Evolutionary conservation across 2,888 invertebrate genomes (phyloP).

Genomic region (Epistrophella euchroma): DNA sequence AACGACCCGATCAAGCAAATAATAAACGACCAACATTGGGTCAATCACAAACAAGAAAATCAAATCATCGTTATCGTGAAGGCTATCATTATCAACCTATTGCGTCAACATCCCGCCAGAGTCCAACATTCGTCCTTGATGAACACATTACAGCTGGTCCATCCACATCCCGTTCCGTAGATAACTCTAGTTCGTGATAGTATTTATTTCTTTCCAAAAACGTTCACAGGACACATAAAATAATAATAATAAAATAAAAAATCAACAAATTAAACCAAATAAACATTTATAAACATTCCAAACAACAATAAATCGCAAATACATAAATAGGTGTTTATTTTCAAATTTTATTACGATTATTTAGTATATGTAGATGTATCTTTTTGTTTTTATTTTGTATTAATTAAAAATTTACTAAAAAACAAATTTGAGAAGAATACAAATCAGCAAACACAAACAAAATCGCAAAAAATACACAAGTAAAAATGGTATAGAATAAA

Average conservation of each 20-base stretch:
- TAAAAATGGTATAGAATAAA: slow-evolving; percentile 64
- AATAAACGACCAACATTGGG: slow-evolving; percentile 84
- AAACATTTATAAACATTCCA: slow-evolving; percentile 59
- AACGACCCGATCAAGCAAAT: slow-evolving; percentile 84
- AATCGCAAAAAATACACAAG: slow-evolving; percentile 65
- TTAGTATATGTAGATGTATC: slow-evolving; percentile 1
- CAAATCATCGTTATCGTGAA: slow-evolving; percentile 84
- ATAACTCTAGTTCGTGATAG: slow-evolving; percentile 85
- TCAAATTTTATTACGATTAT: slow-evolving; percentile 30
- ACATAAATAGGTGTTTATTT: slow-evolving; percentile 59
- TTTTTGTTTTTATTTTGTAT: slow-evolving; percentile 15
- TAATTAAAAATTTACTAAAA: slow-evolving; percentile 23
- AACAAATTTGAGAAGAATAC: slow-evolving; percentile 75
- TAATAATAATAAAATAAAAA: slow-evolving; percentile 78
- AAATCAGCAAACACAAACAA: slow-evolving; percentile 69
- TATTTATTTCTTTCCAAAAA: slow-evolving; percentile 82
- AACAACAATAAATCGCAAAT: slow-evolving; percentile 73
- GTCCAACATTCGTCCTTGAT: slow-evolving; percentile 84
- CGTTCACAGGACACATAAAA: slow-evolving; percentile 77
- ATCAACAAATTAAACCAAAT: slow-evolving; percentile 78
- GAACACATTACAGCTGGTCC: slow-evolving; percentile 83
- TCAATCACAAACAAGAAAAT: slow-evolving; percentile 83
- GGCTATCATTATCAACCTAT: slow-evolving; percentile 84
- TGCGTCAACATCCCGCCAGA: slow-evolving; percentile 85
- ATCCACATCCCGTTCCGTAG: slow-evolving; percentile 84